A percentile compares a stretch with the other conserved stretches of the same genome.
Conservation (phyloP, 2,113 vertebrate genomes). For the Rhinoderma darwinii region DNA sequence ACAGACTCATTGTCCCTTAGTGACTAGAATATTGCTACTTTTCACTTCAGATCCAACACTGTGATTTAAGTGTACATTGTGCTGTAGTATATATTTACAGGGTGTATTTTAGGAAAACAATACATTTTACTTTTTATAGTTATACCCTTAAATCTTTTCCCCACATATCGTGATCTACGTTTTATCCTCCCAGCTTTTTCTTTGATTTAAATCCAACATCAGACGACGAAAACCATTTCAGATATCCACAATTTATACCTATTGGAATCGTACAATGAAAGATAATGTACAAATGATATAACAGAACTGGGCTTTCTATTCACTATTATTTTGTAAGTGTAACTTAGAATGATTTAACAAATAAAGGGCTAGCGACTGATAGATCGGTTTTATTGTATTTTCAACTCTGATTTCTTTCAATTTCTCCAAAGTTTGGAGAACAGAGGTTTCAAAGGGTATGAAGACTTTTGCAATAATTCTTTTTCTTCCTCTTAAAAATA, state of each 20-base stretch:
- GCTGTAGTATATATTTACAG: conserved; percentile 23
- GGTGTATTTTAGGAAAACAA: conserved; percentile 45
- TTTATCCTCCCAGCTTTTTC: neutral
- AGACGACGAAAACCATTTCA: neutral
- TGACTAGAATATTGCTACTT: conserved; percentile 51
- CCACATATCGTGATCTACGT: conserved; percentile 2
- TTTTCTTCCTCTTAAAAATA: too few relatives aligned
- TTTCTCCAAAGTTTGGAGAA: neutral
- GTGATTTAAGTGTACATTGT: conserved; percentile 33
- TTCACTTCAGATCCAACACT: conserved; percentile 17
- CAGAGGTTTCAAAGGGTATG: neutral
- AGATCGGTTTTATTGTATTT: neutral
- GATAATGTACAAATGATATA: neutral
- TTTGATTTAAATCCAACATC: conserved; percentile 14
- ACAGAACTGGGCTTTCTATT: neutral
- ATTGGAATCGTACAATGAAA: neutral
- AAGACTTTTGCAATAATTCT: too few relatives aligned
- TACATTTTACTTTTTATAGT: conserved; percentile 19
- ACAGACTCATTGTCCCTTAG: conserved; percentile 42
- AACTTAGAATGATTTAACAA: neutral
- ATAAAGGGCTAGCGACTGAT: neutral
- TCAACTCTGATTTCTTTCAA: neutral
- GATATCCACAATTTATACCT: neutral
- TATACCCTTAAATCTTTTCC: conserved; percentile 5
- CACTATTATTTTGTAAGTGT: neutral